These are phyloP conservation scores for Neocrepidodera transversa DNA, from an alignment of 2,888 invertebrate genomes.

Conservation along the genomic window DNA sequence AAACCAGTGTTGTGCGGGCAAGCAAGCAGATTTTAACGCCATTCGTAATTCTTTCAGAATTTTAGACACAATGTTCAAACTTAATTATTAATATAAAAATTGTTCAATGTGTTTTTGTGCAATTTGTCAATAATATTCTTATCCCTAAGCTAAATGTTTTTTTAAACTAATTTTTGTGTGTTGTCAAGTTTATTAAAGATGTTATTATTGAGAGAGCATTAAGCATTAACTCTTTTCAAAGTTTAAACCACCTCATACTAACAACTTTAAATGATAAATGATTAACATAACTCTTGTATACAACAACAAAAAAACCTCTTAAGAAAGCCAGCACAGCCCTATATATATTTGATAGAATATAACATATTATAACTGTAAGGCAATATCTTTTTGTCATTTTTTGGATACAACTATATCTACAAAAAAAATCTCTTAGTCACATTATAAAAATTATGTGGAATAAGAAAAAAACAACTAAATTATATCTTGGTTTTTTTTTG, in stretches of 20 bases:
- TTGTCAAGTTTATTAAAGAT: no score
- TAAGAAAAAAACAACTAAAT: neutral
- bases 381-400: slow-evolving; percentile 24
- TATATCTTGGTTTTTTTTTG: neutral
- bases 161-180: no score
- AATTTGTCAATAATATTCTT: no score
- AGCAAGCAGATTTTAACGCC: no score
- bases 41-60: no score
- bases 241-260: slow-evolving; percentile 21
- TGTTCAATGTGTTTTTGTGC: no score
- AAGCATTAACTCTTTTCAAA: neutral
- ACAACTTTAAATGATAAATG: slow-evolving; percentile 39
- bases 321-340: slow-evolving; percentile 49
- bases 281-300: slow-evolving; percentile 25
- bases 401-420: neutral
- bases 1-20: no score
- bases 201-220: no score
- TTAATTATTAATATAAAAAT: no score
- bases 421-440: neutral
- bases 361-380: slow-evolving; percentile 33
- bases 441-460: neutral
- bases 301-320: slow-evolving; percentile 32
- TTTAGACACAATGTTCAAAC: no score
- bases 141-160: no score
- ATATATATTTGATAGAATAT: slow-evolving; percentile 39